Percentiles rank a stretch among this genome's conserved stretches.
phyloP scores from a whole-genome alignment of 2,888 invertebrate species.

The Hirtodrosophila trivittata region DNA sequence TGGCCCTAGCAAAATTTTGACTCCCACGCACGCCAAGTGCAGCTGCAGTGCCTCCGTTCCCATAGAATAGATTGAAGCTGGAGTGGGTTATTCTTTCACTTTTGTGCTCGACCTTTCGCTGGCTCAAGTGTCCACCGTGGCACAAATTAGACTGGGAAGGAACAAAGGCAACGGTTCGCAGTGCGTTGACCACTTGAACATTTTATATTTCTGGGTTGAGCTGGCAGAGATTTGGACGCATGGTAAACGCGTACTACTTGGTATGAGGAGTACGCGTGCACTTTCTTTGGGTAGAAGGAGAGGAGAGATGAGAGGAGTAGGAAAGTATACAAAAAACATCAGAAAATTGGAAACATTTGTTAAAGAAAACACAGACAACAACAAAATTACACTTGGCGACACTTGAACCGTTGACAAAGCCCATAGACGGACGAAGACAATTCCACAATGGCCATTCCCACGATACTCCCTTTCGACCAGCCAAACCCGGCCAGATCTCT shows the following conservation, averaged over 20 bases:
- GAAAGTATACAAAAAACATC: conserved; percentile 48
- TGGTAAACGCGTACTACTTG: conserved; percentile 78
- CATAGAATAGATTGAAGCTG: conserved; percentile 17
- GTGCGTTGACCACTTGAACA: conserved; percentile 73
- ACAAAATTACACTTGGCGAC: conserved; percentile 63
- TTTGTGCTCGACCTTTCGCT: conserved; percentile 54
- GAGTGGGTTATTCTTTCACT: conserved; percentile 57
- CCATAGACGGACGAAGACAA: conserved; percentile 55
- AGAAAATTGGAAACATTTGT: conserved; percentile 71
- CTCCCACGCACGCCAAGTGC: conserved; percentile 72
- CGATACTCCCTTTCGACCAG: conserved; percentile 72
- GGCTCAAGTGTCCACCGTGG: conserved; percentile 65
- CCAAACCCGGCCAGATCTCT: conserved; percentile 53
- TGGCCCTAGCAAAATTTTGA: conserved; percentile 50
- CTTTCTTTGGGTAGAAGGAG: conserved; percentile 61
- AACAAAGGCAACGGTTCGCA: conserved; percentile 61
- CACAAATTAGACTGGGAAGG: conserved; percentile 66
- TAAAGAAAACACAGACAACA: conserved; percentile 61
- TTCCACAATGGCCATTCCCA: conserved; percentile 75
- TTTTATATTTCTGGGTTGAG: conserved; percentile 6
- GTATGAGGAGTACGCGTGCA: conserved; percentile 19
- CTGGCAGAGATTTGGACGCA: conserved; percentile 53
- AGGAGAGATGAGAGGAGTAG: conserved; percentile 16
- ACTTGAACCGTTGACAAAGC: conserved; percentile 74
- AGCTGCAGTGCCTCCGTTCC: conserved; percentile 55